Evolutionary conservation across 2,888 invertebrate species (phyloP).

Genomic region (Quadroppia sp.): DNA sequence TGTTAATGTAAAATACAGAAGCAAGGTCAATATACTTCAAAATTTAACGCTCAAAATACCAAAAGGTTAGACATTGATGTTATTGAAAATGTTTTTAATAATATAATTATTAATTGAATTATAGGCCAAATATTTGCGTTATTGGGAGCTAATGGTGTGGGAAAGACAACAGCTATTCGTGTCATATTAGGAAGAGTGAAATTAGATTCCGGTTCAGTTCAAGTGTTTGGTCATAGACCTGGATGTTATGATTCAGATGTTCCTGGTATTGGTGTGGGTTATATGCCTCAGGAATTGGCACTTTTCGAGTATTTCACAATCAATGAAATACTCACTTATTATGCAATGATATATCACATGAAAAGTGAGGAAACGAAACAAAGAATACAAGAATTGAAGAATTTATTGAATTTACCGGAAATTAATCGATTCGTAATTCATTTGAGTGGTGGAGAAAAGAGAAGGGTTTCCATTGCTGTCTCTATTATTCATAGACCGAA

Average conservation of each 20-base stretch:
- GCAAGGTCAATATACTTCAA: too few relatives aligned
- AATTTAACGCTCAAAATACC: too few relatives aligned
- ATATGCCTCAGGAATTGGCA: constrained; percentile 44
- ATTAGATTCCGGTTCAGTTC: constrained; percentile 14
- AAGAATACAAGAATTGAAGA: constrained; percentile 21
- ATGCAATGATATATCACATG: constrained; percentile 40
- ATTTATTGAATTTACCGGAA: constrained; percentile 41
- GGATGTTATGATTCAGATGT: constrained; percentile 21
- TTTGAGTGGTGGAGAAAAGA: constrained; percentile 75
- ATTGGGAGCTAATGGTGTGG: constrained; percentile 38
- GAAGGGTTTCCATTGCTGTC: constrained; percentile 84
- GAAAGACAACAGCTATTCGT: constrained; percentile 41
- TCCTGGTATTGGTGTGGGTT: constrained; percentile 37
- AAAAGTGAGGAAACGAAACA: neutral
- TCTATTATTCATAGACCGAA: constrained; percentile 90
- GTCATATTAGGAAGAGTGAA: constrained; percentile 34
- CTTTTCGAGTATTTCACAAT: constrained; percentile 43
- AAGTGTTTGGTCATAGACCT: constrained; percentile 39
- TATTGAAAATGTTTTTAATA: too few relatives aligned
- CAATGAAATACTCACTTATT: constrained; percentile 39
- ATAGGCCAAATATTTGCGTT: constrained; percentile 42
- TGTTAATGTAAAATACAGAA: too few relatives aligned
- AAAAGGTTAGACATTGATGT: too few relatives aligned
- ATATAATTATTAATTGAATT: too few relatives aligned
- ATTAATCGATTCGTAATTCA: neutral